phyloP scores from a whole-genome alignment of 2,113 vertebrate species.

The Pao palembangensis region DNA sequence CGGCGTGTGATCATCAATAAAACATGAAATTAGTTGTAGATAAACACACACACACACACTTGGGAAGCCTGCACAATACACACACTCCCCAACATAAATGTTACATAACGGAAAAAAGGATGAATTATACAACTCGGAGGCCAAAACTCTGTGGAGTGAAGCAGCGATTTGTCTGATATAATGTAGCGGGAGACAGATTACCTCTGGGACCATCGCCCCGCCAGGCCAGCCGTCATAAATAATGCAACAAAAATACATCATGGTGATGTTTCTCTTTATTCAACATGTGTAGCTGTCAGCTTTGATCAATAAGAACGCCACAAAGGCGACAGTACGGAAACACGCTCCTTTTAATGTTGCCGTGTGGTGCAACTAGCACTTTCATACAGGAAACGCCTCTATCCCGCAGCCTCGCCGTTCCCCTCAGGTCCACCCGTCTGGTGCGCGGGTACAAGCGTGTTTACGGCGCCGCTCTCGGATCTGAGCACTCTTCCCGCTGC shows the following conservation, averaged over 20 bases:
- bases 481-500: slow-evolving; percentile 14
- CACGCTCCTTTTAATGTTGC: slow-evolving; percentile 11
- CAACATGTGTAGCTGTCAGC: slow-evolving; percentile 76
- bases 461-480: no score
- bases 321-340: slow-evolving; percentile 53
- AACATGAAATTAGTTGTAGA: slow-evolving; percentile 32
- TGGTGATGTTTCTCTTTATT: slow-evolving; percentile 69
- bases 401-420: slow-evolving; percentile 19
- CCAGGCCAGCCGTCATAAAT: slow-evolving; percentile 66
- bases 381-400: slow-evolving; percentile 40
- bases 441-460: slow-evolving; percentile 1
- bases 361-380: slow-evolving; percentile 26
- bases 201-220: slow-evolving; percentile 61
- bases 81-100: slow-evolving; percentile 38
- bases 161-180: slow-evolving; percentile 63
- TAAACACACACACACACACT: slow-evolving; percentile 16
- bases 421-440: slow-evolving; percentile 47
- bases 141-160: slow-evolving; percentile 51
- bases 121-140: slow-evolving; percentile 48
- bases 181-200: slow-evolving; percentile 68
- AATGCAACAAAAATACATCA: slow-evolving; percentile 74
- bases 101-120: slow-evolving; percentile 55
- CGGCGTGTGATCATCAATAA: slow-evolving; percentile 31
- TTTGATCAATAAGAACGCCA: slow-evolving; percentile 72
- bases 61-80: neutral